Base-by-base conservation (phyloP, 2,888 invertebrate genomes). In the Synanthedon vespiformis region DNA sequence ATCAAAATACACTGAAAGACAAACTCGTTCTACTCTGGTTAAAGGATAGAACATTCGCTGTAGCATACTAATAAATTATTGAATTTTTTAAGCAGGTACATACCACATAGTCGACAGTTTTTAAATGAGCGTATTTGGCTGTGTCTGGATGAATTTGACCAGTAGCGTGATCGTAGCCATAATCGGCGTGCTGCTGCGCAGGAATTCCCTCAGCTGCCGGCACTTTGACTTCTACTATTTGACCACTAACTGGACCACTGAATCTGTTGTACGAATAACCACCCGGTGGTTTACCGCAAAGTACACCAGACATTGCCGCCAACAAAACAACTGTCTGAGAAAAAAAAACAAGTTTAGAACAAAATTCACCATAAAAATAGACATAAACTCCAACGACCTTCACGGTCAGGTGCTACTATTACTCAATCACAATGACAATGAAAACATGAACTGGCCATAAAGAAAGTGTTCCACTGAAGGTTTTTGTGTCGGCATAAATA, bases 261-360 rank as follows among this genome's bases (percentile, higher is more conserved):
- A 93, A 93, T 60, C 91, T 89, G 66, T 91, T 90, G 74, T 91
- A 93, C 5, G 92, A 92, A 67, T 90, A 92, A 50, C 92, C 91
- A 40, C 90, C 89, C 2, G 80, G 81, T 27, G 74, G 70, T 54
- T 72, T 78, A 1, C 59, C 73, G 12, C 74, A 61, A 4, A 74
- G 54, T 1, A 63, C 78, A 4, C 66, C 55, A n/a, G 82, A 61
- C 12, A 68, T 70, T 53, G 80, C 53, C 10, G 71, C 65, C 18
- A 83, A 54, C 5, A 79, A 59, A 14, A 68, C 59, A 27, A 81
- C 57, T 22, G 74, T 62, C 86, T 86, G 69, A n/a, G 72, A 72
- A 56, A 50, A 51, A 41, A 53, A 16, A 16, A 48, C 13, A 48
- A 16, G 0, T 48, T 48, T 48, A 50, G 40, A 49, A 40, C 49